Evolutionary conservation across 2,888 invertebrate species (phyloP).

Genomic region (Exocentrus adspersus): DNA sequence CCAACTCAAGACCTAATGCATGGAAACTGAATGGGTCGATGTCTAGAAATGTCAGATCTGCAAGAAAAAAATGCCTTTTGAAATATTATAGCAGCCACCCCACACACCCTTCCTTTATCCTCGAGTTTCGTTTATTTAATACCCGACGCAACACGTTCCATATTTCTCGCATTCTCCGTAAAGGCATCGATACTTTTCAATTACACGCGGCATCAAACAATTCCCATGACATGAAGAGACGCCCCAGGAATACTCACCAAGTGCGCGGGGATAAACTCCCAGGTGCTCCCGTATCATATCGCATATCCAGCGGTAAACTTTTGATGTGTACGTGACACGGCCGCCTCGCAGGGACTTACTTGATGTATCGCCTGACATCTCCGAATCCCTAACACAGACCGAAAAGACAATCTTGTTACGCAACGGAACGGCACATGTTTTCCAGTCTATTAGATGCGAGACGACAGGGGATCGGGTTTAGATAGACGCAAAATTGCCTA

Average conservation of each 20-base stretch:
- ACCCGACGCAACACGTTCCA: constrained; percentile 15
- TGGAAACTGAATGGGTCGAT: too few species aligned
- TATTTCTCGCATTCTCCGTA: constrained; percentile 6
- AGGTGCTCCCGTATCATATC: constrained; percentile 34
- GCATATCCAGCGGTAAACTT: constrained; percentile 34
- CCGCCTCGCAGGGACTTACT: constrained; percentile 28
- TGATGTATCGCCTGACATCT: constrained; percentile 33
- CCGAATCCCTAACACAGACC: constrained; percentile 21
- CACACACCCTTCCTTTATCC: too few species aligned
- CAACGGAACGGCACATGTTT: constrained; percentile 19
- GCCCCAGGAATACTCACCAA: constrained; percentile 2
- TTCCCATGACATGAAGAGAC: constrained; percentile 13
- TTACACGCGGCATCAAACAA: constrained; percentile 35
- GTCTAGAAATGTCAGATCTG: too few species aligned
- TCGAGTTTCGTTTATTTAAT: neutral
- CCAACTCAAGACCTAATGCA: too few species aligned
- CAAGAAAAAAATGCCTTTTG: too few species aligned
- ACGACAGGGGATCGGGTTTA: constrained; percentile 34
- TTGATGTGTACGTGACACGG: constrained; percentile 36
- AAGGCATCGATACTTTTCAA: constrained; percentile 37
- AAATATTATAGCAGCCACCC: too few species aligned
- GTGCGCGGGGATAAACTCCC: constrained; percentile 27
- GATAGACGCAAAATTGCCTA: constrained; percentile 36
- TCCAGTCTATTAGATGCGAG: constrained; percentile 28
- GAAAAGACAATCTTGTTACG: constrained; percentile 27